Conservation (phyloP, 2,113 vertebrate genomes). For the Cebus imitator region DNA sequence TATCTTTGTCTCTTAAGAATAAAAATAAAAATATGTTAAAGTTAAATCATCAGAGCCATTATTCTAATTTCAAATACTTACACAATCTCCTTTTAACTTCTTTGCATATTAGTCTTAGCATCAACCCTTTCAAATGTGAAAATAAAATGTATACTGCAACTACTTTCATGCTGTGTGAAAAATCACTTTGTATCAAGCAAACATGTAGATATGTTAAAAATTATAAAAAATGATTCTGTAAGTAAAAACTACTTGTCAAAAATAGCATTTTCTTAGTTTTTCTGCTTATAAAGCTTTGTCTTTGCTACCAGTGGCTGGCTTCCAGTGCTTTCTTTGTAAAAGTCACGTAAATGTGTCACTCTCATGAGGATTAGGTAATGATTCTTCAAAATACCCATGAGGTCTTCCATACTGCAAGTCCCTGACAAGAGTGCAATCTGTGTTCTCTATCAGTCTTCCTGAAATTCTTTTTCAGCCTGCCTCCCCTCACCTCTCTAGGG, state of each 20-base stretch:
- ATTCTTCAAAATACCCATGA: neutral
- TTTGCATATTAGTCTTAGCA: neutral
- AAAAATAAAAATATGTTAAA: neutral
- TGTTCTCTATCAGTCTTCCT: neutral
- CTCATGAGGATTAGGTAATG: neutral
- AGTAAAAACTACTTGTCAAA: constrained; percentile 6
- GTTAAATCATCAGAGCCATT: neutral
- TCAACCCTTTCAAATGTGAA: neutral
- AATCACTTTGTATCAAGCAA: neutral
- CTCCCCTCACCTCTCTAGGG: neutral
- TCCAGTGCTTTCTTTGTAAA: neutral
- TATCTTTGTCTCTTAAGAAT: neutral
- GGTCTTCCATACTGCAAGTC: fast-evolving
- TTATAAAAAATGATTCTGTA: neutral
- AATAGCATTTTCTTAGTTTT: neutral
- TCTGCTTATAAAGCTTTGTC: neutral
- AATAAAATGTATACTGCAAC: constrained; percentile 5
- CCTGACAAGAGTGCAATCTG: fast-evolving
- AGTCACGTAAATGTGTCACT: neutral
- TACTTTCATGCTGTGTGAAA: constrained; percentile 15
- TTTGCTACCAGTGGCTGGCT: neutral
- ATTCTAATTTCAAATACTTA: constrained; percentile 25
- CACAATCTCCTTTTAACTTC: neutral
- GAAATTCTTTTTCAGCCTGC: neutral
- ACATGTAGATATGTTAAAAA: neutral